phyloP scores from a whole-genome alignment of 2,113 vertebrate genomes.

The Burhinus oedicnemus region DNA sequence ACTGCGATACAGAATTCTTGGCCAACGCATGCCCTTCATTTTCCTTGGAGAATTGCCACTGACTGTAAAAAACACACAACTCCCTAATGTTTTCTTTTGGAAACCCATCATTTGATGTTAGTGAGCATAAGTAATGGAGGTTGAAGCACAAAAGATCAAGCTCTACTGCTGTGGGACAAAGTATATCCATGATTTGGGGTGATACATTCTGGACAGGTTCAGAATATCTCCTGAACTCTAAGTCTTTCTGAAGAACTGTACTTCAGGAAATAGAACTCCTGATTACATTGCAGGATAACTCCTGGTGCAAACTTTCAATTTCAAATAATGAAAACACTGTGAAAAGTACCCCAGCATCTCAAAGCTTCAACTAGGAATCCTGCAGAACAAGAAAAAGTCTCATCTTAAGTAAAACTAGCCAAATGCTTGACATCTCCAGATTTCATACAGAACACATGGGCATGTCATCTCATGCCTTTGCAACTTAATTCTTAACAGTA shows the following conservation, averaged over 20 bases:
- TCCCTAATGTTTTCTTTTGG: slow-evolving; percentile 22
- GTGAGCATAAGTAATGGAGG: neutral
- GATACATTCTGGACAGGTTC: neutral
- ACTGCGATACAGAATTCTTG: slow-evolving; percentile 8
- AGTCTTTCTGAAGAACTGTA: neutral
- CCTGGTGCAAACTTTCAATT: neutral
- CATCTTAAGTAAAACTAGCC: neutral
- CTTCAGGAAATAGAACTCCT: neutral
- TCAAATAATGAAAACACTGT: neutral
- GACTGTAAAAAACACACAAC: slow-evolving; percentile 34
- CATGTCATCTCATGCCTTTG: neutral
- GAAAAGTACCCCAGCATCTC: neutral
- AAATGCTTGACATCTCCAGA: neutral
- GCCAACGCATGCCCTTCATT: slow-evolving; percentile 58
- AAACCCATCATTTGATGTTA: slow-evolving; percentile 1
- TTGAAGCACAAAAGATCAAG: slow-evolving; percentile 23
- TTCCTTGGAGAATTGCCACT: slow-evolving; percentile 56
- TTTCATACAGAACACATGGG: neutral
- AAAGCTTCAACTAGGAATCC: neutral
- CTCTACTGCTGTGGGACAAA: neutral
- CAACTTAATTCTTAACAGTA: neutral
- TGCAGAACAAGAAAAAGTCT: neutral
- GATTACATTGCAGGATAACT: neutral
- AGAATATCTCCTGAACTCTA: neutral
- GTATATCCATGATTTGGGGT: neutral